Conservation (phyloP, 2,797 vertebrate species). For the Urosaurus nigricauda region DNA sequence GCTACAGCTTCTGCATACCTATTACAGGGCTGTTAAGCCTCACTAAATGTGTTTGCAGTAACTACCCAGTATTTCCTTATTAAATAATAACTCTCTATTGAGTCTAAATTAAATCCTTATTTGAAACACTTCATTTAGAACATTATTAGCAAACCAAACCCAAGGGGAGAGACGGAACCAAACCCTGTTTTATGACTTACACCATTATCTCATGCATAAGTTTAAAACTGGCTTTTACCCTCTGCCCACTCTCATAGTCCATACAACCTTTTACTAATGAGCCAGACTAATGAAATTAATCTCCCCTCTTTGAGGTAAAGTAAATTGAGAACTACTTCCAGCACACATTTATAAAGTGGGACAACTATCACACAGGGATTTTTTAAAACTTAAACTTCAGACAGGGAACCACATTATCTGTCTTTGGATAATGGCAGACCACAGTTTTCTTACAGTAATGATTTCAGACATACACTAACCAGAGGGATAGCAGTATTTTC, state of each 20-base stretch:
- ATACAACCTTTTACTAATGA: conserved; percentile 5
- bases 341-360: neutral
- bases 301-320: neutral
- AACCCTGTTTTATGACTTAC: conserved; percentile 47
- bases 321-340: neutral
- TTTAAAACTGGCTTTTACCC: conserved; percentile 28
- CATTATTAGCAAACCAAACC: conserved; percentile 54
- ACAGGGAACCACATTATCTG: neutral
- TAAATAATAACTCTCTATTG: conserved; percentile 66
- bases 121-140: conserved; percentile 70
- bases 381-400: neutral
- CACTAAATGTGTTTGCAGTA: conserved; percentile 66
- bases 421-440: too few relatives aligned
- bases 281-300: neutral
- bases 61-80: conserved; percentile 65
- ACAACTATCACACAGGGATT: neutral
- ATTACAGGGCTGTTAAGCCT: conserved; percentile 58
- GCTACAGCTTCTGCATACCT: conserved; percentile 54
- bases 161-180: conserved; percentile 28
- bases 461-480: neutral
- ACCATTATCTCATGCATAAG: conserved; percentile 42
- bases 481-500: neutral
- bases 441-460: neutral
- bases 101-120: conserved; percentile 68
- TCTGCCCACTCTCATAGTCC: neutral